These are phyloP conservation scores for Crypturellus tataupa DNA, from an alignment of 2,797 vertebrate genomes.

Conservation along the genomic window DNA sequence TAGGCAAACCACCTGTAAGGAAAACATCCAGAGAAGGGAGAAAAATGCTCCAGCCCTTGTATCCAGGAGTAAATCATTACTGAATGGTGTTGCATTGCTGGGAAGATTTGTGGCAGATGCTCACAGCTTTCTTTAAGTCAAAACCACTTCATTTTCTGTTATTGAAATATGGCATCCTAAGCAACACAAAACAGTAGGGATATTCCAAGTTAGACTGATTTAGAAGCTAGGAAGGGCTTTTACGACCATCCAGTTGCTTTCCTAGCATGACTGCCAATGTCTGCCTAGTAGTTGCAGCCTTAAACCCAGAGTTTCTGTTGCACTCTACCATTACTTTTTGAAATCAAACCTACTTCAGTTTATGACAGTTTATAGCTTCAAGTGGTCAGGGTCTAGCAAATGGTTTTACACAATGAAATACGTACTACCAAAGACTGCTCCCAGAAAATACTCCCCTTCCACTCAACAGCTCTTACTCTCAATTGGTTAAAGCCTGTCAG, in stretches of 20 bases:
- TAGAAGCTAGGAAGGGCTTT: neutral
- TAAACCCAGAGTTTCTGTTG: neutral
- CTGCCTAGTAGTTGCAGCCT: neutral
- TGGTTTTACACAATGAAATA: neutral
- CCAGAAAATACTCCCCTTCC: neutral
- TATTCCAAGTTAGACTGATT: neutral
- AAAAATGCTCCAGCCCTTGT: neutral
- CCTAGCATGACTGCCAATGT: neutral
- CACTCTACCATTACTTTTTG: neutral
- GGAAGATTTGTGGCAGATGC: constrained; percentile 28
- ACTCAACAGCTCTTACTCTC: neutral
- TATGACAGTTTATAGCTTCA: neutral
- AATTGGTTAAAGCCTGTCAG: neutral
- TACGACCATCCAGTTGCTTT: neutral
- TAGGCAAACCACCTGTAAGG: neutral
- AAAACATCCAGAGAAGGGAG: neutral
- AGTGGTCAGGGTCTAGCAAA: neutral
- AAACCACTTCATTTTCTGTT: constrained; percentile 33
- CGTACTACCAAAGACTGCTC: neutral
- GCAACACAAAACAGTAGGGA: neutral
- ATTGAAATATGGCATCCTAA: constrained; percentile 6
- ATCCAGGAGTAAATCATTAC: neutral
- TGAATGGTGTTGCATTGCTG: neutral
- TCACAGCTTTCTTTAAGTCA: constrained; percentile 28
- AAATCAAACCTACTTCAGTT: neutral